These are phyloP conservation scores for Anthoptus insignis DNA, from an alignment of 2,888 invertebrate genomes.

Conservation along the genomic window DNA sequence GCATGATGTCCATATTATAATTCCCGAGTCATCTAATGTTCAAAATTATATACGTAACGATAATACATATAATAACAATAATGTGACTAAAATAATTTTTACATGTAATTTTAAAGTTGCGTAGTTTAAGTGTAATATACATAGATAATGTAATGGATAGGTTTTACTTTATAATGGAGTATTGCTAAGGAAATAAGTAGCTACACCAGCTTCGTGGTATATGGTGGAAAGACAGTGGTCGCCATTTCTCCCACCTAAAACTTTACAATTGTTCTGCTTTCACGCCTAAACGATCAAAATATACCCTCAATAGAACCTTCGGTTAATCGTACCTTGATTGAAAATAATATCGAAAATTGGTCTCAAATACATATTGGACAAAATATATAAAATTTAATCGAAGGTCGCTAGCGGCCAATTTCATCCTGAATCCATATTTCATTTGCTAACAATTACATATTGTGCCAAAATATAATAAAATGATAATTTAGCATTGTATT, in stretches of 20 bases:
- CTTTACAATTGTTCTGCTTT: constrained; percentile 9
- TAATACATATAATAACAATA: constrained; percentile 86
- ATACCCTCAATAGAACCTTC: not conserved
- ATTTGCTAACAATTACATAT: constrained; percentile 73
- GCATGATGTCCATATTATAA: constrained; percentile 60
- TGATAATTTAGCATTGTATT: constrained; percentile 52
- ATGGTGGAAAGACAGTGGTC: constrained; percentile 53
- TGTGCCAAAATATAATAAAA: constrained; percentile 81
- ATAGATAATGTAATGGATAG: constrained; percentile 69
- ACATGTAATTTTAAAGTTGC: constrained; percentile 84
- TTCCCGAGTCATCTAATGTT: constrained; percentile 81
- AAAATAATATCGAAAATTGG: not conserved
- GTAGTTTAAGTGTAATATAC: constrained; percentile 84
- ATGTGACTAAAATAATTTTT: constrained; percentile 85
- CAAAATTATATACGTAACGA: constrained; percentile 87
- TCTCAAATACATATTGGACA: not conserved
- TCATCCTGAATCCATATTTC: constrained; percentile 41
- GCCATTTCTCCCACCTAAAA: constrained; percentile 34
- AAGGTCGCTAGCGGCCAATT: constrained; percentile 15
- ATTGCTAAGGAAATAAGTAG: constrained; percentile 70
- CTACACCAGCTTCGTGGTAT: constrained; percentile 60
- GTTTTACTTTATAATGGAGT: constrained; percentile 82
- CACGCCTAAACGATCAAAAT: constrained; percentile 11
- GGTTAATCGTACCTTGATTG: not conserved
- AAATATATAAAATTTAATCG: constrained; percentile 15